Conservation (phyloP, 2,113 vertebrate species). For the Thymallus thymallus region DNA sequence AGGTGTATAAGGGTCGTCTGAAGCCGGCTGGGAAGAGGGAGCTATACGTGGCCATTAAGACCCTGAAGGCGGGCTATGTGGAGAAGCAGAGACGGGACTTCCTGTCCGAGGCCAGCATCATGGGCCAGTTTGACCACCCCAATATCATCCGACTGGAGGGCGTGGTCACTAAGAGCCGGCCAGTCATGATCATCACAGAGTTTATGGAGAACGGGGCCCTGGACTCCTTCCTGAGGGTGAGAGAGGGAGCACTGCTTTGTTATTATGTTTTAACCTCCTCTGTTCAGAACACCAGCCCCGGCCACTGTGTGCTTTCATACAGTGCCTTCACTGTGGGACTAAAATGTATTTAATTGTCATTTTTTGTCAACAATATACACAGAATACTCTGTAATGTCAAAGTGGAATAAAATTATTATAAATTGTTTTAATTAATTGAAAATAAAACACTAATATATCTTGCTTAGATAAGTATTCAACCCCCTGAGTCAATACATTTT, state of each 20-base stretch:
- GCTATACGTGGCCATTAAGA: slow-evolving; percentile 92
- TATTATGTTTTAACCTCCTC: too few species aligned
- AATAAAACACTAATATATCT: not conserved
- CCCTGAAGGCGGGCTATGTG: slow-evolving; percentile 87
- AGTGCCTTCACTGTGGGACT: too few species aligned
- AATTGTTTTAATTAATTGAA: not conserved
- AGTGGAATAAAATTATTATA: too few species aligned
- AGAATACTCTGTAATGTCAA: too few species aligned
- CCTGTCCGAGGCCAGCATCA: slow-evolving; percentile 92
- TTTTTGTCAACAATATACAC: too few species aligned
- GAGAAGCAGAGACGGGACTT: slow-evolving; percentile 93
- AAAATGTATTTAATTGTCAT: too few species aligned
- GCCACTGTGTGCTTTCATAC: too few species aligned
- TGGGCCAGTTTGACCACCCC: slow-evolving; percentile 94
- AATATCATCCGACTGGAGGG: slow-evolving; percentile 86
- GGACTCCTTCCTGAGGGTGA: slow-evolving; percentile 93
- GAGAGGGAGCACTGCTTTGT: slow-evolving; percentile 14
- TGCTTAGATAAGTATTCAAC: too few species aligned
- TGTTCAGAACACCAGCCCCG: too few species aligned
- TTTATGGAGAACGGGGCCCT: slow-evolving; percentile 98
- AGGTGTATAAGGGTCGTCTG: slow-evolving; percentile 91
- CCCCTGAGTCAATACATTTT: too few species aligned
- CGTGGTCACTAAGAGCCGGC: slow-evolving; percentile 76
- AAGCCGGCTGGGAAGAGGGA: slow-evolving; percentile 89
- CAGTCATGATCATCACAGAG: slow-evolving; percentile 98